Evolutionary conservation across 2,797 vertebrate genomes (phyloP), one percentile per base, ranked within the genome.

Genomic region (Argentina silus): DNA sequence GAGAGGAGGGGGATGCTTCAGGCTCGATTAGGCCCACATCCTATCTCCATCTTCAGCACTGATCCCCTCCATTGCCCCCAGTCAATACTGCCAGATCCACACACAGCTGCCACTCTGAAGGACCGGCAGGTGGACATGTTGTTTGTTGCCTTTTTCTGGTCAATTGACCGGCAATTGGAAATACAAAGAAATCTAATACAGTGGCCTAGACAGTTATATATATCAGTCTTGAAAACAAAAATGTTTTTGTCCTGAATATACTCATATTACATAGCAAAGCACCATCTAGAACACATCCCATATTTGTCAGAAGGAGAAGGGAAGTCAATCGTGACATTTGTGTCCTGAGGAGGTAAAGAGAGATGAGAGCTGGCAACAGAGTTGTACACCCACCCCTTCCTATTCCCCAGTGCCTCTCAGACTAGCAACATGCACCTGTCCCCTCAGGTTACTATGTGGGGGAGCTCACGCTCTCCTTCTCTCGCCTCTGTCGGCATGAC

Each of bases 11-110:
- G 70, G 21, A 62, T 47, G 82, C 86, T 88, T 89, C 87, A 88
- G 85, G 88, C 91, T 83, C 84, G 53, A 91, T 92, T 89, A 90
- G 84, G 81, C 80, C 85, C 78, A 64, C 81, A 45, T 85, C 83
- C 74, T 45, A 55, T 82, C 86, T 85, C 81, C 76, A 68, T 84
- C 80, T 67, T 62, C 85, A 72, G 78, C 80, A 73, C 78, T 77
- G 80, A 83, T 84, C 85, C 5, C 63, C 44, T 81, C 72, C 80
- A 80, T 82, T 86, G 75, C 70, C 79, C 72, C 10, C 23, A 75
- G 78, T 85, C 89, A 83, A 89, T 87, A 86, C 69, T 61, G 51
- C 50, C 76, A 2, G 27, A 77, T n/a, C n/a, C 63, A 86, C 72
- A 61, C 85, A 82, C 90, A 90, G 86, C 86, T 91, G 87, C 78